phyloP scores from a whole-genome alignment of 2,888 invertebrate species.

The Myathropa florea region DNA sequence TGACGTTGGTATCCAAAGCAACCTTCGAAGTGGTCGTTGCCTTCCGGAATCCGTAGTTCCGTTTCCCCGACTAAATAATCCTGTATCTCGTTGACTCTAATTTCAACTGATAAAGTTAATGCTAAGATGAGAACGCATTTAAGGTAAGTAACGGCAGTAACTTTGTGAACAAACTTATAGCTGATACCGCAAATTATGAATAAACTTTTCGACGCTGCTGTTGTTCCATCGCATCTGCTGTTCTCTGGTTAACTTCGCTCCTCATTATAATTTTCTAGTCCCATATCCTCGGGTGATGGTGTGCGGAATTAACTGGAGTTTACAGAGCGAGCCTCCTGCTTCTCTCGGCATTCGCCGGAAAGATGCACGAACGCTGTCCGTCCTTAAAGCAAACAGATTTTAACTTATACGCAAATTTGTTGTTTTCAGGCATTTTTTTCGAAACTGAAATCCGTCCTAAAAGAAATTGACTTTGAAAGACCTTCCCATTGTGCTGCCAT shows the following conservation, averaged over 20 bases:
- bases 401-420: neutral
- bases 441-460: conserved; percentile 39
- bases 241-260: conserved; percentile 21
- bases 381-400: conserved; percentile 25
- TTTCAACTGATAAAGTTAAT: neutral
- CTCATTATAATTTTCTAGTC: conserved; percentile 40
- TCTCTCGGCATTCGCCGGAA: neutral
- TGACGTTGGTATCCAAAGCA: neutral
- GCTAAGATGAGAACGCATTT: neutral
- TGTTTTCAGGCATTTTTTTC: neutral
- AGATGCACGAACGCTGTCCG: neutral
- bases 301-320: conserved; percentile 36
- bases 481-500: conserved; percentile 63
- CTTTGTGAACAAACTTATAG: neutral
- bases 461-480: conserved; percentile 67
- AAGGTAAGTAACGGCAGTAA: neutral
- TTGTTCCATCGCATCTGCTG: conserved; percentile 33
- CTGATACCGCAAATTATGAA: neutral
- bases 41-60: neutral
- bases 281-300: conserved; percentile 45
- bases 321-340: conserved; percentile 38
- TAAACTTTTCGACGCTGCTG: conserved; percentile 44
- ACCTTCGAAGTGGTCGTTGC: neutral
- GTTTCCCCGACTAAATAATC: neutral
- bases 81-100: neutral